Conservation (phyloP, 2,113 vertebrate species). For the Numenius arquata region DNA sequence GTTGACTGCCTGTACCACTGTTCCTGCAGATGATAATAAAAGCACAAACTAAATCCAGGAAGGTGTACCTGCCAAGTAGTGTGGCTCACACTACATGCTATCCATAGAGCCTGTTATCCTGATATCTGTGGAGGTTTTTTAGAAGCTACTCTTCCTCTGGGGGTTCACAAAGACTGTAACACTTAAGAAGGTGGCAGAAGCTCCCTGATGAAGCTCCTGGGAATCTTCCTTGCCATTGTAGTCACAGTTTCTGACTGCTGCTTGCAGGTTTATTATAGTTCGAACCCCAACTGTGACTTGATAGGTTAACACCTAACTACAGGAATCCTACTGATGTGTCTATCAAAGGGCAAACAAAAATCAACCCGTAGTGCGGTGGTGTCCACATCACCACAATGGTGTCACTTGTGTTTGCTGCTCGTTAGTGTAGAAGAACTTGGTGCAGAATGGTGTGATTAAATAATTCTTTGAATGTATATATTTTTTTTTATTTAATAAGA, state of each 20-base stretch:
- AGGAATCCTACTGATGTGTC: background rate
- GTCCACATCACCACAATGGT: background rate
- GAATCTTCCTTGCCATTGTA: background rate
- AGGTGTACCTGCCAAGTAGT: background rate
- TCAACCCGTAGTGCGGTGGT: background rate
- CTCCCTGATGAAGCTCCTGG: background rate
- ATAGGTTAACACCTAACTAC: background rate
- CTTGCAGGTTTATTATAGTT: background rate
- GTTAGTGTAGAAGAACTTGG: background rate
- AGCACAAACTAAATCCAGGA: background rate
- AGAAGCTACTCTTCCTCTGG: background rate
- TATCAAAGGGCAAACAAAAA: background rate
- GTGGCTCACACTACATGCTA: fast-evolving
- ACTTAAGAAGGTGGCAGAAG: background rate
- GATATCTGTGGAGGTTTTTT: background rate
- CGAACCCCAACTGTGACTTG: background rate
- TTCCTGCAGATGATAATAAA: background rate
- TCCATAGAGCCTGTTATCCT: background rate
- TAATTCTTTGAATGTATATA: background rate
- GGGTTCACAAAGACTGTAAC: background rate
- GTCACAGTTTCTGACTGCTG: background rate
- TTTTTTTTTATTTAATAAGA: background rate
- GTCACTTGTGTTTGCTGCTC: background rate
- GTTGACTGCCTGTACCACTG: background rate
- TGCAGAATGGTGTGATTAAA: background rate